phyloP scores from a whole-genome alignment of 2,888 invertebrate species.

The Tubulanus polymorphus region DNA sequence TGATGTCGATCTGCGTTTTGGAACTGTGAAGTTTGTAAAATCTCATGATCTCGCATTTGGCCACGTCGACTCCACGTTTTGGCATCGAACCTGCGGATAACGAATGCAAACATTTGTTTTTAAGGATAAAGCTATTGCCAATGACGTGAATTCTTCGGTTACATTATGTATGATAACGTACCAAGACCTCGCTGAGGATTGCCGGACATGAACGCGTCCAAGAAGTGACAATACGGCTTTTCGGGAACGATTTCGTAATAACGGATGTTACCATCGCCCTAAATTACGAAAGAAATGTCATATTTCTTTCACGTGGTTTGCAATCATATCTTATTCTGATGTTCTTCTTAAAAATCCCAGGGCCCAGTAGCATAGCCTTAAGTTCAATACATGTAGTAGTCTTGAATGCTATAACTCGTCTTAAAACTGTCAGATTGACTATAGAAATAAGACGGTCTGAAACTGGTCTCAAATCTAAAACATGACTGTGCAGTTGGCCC shows the following conservation, averaged over 20 bases:
- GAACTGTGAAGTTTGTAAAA: slow-evolving; percentile 86
- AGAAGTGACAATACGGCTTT: slow-evolving; percentile 91
- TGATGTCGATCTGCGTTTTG: slow-evolving; percentile 73
- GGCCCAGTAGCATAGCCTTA: too few species aligned
- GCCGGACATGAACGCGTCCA: slow-evolving; percentile 96
- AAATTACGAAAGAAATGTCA: slow-evolving; percentile 21
- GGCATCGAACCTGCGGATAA: slow-evolving; percentile 76
- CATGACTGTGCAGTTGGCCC: too few species aligned
- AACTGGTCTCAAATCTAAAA: too few species aligned
- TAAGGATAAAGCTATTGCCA: not conserved
- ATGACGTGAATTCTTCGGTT: too few species aligned
- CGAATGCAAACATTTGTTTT: too few species aligned
- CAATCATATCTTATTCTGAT: not conserved
- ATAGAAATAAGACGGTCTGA: too few species aligned
- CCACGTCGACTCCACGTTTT: slow-evolving; percentile 92
- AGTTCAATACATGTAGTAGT: too few species aligned
- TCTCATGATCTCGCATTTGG: slow-evolving; percentile 88
- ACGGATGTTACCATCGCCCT: slow-evolving; percentile 94
- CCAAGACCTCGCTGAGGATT: slow-evolving; percentile 85
- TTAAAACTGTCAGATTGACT: too few species aligned
- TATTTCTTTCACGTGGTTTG: too few species aligned
- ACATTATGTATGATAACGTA: slow-evolving; percentile 21
- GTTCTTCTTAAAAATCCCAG: not conserved
- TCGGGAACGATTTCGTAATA: slow-evolving; percentile 92
- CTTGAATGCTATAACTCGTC: too few species aligned